phyloP scores from a whole-genome alignment of 2,797 vertebrate genomes.

The Clarias pachynema region DNA sequence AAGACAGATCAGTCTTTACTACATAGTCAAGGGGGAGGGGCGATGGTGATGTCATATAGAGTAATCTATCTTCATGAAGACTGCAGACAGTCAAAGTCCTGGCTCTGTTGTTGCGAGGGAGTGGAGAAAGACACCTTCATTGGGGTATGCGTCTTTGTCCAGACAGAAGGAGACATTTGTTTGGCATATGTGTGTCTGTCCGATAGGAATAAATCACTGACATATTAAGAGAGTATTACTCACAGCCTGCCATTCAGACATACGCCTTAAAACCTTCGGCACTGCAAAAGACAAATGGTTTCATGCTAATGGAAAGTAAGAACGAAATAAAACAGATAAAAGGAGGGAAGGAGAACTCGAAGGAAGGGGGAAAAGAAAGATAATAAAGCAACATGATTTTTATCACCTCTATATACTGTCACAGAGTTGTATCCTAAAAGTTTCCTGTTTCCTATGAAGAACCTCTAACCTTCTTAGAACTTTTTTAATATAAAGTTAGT shows the following conservation, averaged over 20 bases:
- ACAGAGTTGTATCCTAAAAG: neutral
- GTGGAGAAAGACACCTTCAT: conserved; percentile 47
- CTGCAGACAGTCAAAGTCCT: conserved; percentile 15
- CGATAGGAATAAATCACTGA: conserved; percentile 74
- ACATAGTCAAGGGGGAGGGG: conserved; percentile 10
- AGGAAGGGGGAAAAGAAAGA: conserved; percentile 5
- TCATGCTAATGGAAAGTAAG: conserved; percentile 22
- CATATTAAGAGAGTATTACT: conserved; percentile 61
- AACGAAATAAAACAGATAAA: conserved; percentile 38
- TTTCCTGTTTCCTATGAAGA: neutral
- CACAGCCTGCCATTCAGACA: conserved; percentile 55
- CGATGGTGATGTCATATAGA: conserved; percentile 9
- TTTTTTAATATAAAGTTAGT: too few species aligned
- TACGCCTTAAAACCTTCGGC: conserved; percentile 59
- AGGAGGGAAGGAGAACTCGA: conserved; percentile 3
- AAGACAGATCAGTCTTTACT: conserved; percentile 16
- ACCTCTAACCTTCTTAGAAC: neutral
- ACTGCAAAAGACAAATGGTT: conserved; percentile 67
- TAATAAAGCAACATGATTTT: neutral
- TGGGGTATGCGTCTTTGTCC: conserved; percentile 40
- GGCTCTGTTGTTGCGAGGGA: conserved; percentile 38
- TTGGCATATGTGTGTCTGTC: conserved; percentile 67
- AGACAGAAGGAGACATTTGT: conserved; percentile 37
- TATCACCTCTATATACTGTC: neutral
- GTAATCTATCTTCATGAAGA: conserved; percentile 41